Percentiles rank a stretch among this genome's conserved stretches.
phyloP scores from a whole-genome alignment of 1,140 invertebrate species.

The Penaeus chinensis region DNA sequence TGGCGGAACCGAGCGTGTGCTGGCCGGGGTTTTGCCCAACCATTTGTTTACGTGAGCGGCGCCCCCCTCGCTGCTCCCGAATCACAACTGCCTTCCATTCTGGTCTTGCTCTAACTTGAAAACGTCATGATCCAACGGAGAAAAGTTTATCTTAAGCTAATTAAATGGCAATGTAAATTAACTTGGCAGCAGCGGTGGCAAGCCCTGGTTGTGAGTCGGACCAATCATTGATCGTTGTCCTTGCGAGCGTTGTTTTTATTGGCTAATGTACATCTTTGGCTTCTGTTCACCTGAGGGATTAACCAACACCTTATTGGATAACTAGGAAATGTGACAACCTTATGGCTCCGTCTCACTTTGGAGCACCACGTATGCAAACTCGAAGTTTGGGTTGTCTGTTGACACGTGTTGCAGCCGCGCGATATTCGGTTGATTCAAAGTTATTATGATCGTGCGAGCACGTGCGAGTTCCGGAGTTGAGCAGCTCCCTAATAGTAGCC shows the following conservation, averaged over 20 bases:
- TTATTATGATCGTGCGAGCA: too few species aligned
- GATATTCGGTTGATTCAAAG: too few species aligned
- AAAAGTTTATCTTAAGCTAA: not conserved
- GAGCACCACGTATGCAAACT: too few species aligned
- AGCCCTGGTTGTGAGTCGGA: not conserved
- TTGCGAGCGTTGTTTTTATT: conserved; percentile 23
- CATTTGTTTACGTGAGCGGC: conserved; percentile 34
- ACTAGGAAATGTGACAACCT: too few species aligned
- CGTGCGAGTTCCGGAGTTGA: too few species aligned
- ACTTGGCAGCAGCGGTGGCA: not conserved
- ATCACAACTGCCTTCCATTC: not conserved
- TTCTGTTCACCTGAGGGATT: conserved; percentile 10
- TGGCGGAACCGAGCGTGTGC: conserved; percentile 31
- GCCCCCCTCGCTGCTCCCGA: not conserved
- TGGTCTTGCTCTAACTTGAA: not conserved
- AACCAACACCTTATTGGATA: too few species aligned
- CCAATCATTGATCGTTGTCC: conserved; percentile 33
- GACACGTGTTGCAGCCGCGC: too few species aligned
- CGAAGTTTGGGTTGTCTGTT: too few species aligned
- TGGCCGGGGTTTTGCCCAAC: conserved; percentile 26
- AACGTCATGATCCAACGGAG: too few species aligned
- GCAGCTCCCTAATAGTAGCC: too few species aligned
- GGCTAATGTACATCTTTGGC: not conserved
- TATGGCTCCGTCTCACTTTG: too few species aligned
- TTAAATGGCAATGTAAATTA: not conserved